These are phyloP conservation scores for Marcusenius ussheri DNA, from an alignment of 2,113 vertebrate species.

Conservation along the genomic window DNA sequence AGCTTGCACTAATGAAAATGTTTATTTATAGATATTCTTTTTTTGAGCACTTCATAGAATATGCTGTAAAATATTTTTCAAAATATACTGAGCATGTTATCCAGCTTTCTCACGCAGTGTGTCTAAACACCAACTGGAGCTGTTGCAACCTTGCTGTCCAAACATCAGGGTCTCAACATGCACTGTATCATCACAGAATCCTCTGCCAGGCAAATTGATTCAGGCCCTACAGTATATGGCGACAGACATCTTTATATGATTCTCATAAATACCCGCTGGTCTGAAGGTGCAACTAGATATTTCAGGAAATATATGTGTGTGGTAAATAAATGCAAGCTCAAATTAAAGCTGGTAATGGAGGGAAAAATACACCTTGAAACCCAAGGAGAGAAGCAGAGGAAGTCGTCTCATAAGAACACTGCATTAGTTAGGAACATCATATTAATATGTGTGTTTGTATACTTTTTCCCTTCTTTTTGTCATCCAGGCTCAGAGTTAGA, in stretches of 20 bases:
- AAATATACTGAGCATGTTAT: background rate
- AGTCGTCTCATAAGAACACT: background rate
- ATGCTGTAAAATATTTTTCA: background rate
- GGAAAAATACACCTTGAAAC: background rate
- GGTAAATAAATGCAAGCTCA: background rate
- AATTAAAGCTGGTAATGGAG: background rate
- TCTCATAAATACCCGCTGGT: background rate
- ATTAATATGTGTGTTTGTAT: no score
- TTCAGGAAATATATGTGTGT: background rate
- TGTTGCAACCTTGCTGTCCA: background rate
- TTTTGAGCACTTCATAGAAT: background rate
- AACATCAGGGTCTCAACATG: background rate
- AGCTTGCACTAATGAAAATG: background rate
- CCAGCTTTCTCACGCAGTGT: background rate
- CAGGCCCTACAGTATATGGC: background rate
- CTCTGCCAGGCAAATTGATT: background rate
- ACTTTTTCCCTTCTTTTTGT: background rate
- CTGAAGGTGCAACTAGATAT: background rate
- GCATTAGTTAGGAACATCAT: background rate
- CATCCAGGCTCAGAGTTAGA: slow-evolving; percentile 44
- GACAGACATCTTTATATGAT: background rate
- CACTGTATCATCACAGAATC: background rate
- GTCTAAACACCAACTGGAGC: background rate
- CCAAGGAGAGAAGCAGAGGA: background rate
- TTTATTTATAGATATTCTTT: slow-evolving; percentile 11